Evolutionary conservation across 2,888 invertebrate species (phyloP), one percentile per base, ranked within the genome.

Genomic region (Drosophila borealis): DNA sequence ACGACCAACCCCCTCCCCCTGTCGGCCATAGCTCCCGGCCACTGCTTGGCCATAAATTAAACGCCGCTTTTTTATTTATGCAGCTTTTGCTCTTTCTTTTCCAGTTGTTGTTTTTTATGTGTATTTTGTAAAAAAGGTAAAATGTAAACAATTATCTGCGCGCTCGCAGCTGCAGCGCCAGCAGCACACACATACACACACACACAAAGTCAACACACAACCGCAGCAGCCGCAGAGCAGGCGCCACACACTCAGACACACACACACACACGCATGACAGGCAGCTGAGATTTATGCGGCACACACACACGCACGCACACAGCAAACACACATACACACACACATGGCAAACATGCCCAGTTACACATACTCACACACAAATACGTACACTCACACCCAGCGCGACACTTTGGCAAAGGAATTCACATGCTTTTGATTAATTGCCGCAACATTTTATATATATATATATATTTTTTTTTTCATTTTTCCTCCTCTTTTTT

Each of bases 141-240:
- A 89, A 88, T 82, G 89, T 87, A 89, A 89, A 88, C 86, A 87
- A 87, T 89, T 87, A 86, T 89, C 89, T 85, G 81, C 65, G 77
- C 68, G 79, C 83, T 67, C 65, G 67, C 83, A 80, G 82, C 76
- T 82, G 82, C 76, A 79, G 55, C 68, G 36, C 29, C 37, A 56
- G 34, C 11, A n/a, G 34, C n/a, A 41, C 46, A 37, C 14, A 49
- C 59, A 44, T 33, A 36, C 41, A 42, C 21, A 44, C 21, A 54
- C 21, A 36, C 5, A 37, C 48, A 72, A 62, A 73, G 79, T 64
- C 73, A 75, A 72, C 62, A 79, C 41, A 68, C 50, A 71, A 68
- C 79, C 79, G 75, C 69, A 80, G 25, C 53, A 70, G 44, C 63
- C 70, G 61, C 70, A 74, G 59, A 59, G 57, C 63, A 55, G 60